phyloP scores from a whole-genome alignment of 92 coral and sea anemone species.

The Plumapathes pennacea region DNA sequence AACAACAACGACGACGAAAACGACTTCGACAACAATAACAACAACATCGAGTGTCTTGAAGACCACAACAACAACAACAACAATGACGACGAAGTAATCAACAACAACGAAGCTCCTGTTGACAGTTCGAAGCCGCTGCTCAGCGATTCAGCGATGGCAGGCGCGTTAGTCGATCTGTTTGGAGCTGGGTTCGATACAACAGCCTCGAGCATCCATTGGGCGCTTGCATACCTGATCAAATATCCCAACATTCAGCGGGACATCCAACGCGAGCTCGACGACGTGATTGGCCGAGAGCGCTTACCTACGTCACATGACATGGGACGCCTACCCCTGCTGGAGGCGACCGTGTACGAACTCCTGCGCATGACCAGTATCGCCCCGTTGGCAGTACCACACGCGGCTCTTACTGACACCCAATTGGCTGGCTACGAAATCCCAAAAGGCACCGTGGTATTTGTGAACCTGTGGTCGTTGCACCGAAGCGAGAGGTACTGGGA shows the following conservation, averaged over 20 bases:
- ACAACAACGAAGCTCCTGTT: neutral
- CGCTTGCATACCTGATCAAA: constrained; percentile 56
- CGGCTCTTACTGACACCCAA: constrained; percentile 52
- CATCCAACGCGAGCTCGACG: constrained; percentile 68
- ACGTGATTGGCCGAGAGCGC: constrained; percentile 43
- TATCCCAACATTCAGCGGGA: constrained; percentile 58
- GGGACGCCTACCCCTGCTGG: constrained; percentile 48
- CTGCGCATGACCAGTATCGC: constrained; percentile 49
- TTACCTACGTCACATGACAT: constrained; percentile 55
- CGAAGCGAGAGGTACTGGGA: constrained; percentile 52
- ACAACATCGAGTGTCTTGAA: neutral
- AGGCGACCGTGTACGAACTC: constrained; percentile 63
- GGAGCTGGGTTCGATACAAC: constrained; percentile 72
- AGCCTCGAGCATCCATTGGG: constrained; percentile 54
- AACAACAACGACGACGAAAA: constrained; percentile 2
- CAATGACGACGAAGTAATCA: constrained; percentile 10
- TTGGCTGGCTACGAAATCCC: constrained; percentile 64
- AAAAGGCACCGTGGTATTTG: constrained; percentile 65
- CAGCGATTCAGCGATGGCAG: constrained; percentile 15
- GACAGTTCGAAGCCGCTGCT: no score
- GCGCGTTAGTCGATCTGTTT: constrained; percentile 53
- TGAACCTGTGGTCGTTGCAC: constrained; percentile 72
- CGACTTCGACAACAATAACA: constrained; percentile 5
- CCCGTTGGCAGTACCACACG: constrained; percentile 64
- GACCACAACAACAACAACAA: neutral